phyloP scores from a whole-genome alignment of 2,113 vertebrate genomes.

The Oplegnathus fasciatus region DNA sequence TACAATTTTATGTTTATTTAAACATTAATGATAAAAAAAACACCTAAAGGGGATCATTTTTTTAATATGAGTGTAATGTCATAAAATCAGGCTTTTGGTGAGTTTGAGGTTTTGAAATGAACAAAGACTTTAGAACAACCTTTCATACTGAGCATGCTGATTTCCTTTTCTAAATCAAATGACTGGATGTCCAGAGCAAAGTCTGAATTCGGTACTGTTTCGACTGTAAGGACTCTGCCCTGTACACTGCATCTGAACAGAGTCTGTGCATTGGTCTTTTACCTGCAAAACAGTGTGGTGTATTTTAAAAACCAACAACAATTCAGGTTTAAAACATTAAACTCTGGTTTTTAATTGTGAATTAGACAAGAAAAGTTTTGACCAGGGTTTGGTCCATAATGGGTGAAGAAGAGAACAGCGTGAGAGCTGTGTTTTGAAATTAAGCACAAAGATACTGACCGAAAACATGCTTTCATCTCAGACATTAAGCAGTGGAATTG shows the following conservation, averaged over 20 bases:
- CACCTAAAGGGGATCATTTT: background rate
- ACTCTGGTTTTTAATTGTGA: background rate
- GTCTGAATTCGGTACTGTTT: conserved; percentile 21
- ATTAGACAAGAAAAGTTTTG: background rate
- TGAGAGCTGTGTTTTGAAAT: conserved; percentile 7
- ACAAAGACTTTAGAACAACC: background rate
- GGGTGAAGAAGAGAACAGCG: background rate
- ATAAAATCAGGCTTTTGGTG: conserved; percentile 19
- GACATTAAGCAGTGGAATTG: conserved; percentile 4
- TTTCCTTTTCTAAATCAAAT: conserved; percentile 8
- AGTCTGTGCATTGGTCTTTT: conserved; percentile 5
- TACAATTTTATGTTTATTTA: background rate
- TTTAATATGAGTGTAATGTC: background rate
- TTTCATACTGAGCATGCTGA: conserved; percentile 11
- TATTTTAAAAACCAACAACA: conserved; percentile 8
- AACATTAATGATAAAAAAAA: background rate
- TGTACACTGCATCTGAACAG: background rate
- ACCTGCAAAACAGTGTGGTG: conserved; percentile 17
- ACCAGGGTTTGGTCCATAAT: background rate
- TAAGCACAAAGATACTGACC: background rate
- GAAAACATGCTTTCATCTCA: conserved; percentile 4
- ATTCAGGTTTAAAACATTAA: conserved; percentile 8
- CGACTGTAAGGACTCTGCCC: background rate
- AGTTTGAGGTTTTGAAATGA: background rate
- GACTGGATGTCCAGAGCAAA: conserved; percentile 17